Base-by-base conservation (phyloP, 2,888 invertebrate genomes). In the Dicycla oo region DNA sequence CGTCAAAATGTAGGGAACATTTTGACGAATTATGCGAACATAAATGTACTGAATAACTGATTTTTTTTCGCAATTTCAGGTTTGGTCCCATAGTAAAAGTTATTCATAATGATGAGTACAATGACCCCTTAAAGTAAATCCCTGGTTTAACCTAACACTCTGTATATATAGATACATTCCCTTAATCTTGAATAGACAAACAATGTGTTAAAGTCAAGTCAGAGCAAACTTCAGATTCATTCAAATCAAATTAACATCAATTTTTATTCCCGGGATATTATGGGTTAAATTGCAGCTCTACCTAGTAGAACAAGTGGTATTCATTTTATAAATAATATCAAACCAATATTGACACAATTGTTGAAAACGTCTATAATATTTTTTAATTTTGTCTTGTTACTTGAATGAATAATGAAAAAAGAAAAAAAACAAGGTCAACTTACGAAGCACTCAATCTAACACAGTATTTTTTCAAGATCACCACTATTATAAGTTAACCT, bases 331-430 rank as follows among this genome's bases (percentile, higher is more conserved):
- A 45, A 26, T 13, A 11, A 15, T 43, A 18, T n/a, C 18, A 15
- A 26, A 47, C 15, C 4, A 30, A 57, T 68, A 45, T 45, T 60
- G 20, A 71, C 11, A 53, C 51, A 53, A 13, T 30, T 70, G 47
- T 34, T 34, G 2, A 4, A 34, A 34, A 34, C 2, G 0, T 34
- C 6, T 34, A 34, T 49, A 26, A 15, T 49, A 3, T 26, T 60
- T 34, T n/a, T 66, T 38, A 11, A 20, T 20, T 47, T 58, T 26
- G 8, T 15, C 13, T 53, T 51, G 18, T 34, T 34, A 34, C 34
- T 3, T 34, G 34, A 34, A 34, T 34, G 34, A 34, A 4, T 34
- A 34, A 34, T 34, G 34, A 34, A 34, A 34, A 34, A 30, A 30
- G 6, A 34, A 30, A 30, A 30, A 58, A 60, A 60, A 58, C 5